Base-by-base conservation (phyloP, 2,113 vertebrate species). In the Carettochelys insculpta region DNA sequence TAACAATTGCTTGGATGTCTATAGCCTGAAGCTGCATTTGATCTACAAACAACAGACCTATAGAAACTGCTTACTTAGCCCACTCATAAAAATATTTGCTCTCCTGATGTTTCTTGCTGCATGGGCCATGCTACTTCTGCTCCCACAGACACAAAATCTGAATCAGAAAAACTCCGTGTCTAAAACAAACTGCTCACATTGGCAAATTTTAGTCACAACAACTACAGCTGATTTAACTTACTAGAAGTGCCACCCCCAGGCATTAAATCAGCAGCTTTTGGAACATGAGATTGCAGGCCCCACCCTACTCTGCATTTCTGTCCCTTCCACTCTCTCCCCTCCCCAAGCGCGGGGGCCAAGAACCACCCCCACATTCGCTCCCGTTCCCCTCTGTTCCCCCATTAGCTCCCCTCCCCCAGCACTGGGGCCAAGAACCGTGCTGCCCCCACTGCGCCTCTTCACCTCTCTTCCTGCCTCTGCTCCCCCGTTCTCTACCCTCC, bases 191-290 rank as follows among this genome's bases (percentile, higher is more conserved):
- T 20, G 27, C 17, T 77, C 47, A 27, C 31, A 17, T 45, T 38
- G 9, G 7, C 31, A 76, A 43, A 75, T 2, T 3, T 77, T 27
- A 58, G 29, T 48, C 0, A 0, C 19, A 75, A 27, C 5, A 16
- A 17, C 43, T 48, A 20, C 0, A 0, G 20, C 12, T 8, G 17
- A 22, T 80, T 71, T 13, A 41, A 38, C 71, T 43, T 38, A 75
- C n/a, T 75, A 19, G 48, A 25, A 41, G 14, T 1, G 1, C 5
- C 43, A 52, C 77, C 25, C 4, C 0, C 1, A 11, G 20, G 34
- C 53, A 82, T 68, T 38, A 68, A 38, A 38, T 38, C 61, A 68
- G 43, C 43, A 47, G 5, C 25, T 77, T 48, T 31, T 11, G 5
- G 31, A n/a, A 51, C 8, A 5, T 5, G 73, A 8, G 76, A 27